A percentile compares a stretch with the other conserved stretches of the same genome.
These are phyloP conservation scores for Monopis laevigella DNA, from an alignment of 2,888 invertebrate genomes.

Conservation along the genomic window DNA sequence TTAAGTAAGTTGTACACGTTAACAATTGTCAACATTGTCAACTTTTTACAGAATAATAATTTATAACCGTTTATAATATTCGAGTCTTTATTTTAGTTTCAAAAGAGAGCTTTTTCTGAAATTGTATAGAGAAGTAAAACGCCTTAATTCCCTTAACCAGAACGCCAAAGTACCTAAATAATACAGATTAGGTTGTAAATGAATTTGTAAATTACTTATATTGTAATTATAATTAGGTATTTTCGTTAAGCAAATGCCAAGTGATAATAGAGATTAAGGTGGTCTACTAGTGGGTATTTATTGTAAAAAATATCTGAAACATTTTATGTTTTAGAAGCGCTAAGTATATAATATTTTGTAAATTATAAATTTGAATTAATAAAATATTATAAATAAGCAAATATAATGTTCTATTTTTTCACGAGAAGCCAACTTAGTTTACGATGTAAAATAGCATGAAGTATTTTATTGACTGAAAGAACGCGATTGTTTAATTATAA, in stretches of 20 bases:
- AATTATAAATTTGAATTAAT: conserved; percentile 20
- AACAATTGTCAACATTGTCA: too few species aligned
- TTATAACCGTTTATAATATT: conserved; percentile 27
- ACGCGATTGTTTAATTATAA: conserved; percentile 45
- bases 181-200: not conserved
- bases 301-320: conserved; percentile 3
- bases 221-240: conserved; percentile 1
- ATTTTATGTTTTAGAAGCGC: too few species aligned
- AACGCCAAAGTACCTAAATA: conserved; percentile 11
- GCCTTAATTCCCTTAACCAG: not conserved
- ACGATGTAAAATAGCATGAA: conserved; percentile 26
- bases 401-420: conserved; percentile 52
- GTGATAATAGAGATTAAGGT: conserved; percentile 61
- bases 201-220: conserved; percentile 2
- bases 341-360: conserved; percentile 23
- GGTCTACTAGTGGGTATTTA: conserved; percentile 38
- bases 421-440: conserved; percentile 35
- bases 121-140: too few species aligned
- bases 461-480: conserved; percentile 51
- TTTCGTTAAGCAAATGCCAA: conserved; percentile 37
- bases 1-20: conserved; percentile 32
- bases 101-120: too few species aligned
- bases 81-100: not conserved
- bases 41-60: conserved; percentile 53
- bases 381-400: conserved; percentile 3